Evolutionary conservation across 2,888 invertebrate genomes (phyloP).

Genomic region (Rotaria macrura): DNA sequence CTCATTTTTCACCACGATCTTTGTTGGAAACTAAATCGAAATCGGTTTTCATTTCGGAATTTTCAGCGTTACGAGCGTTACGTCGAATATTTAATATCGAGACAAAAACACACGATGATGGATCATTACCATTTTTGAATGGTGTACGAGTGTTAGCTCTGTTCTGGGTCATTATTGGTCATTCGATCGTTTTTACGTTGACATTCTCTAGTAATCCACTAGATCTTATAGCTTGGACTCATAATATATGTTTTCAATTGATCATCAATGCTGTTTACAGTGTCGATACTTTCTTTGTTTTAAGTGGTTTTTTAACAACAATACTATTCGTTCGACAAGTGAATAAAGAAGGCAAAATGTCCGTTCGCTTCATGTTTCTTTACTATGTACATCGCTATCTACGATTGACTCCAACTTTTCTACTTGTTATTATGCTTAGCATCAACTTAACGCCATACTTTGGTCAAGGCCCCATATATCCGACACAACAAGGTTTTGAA

Average conservation of each 20-base stretch:
- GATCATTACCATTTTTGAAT: too few relatives aligned
- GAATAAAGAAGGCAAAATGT: neutral
- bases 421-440: conserved; percentile 9
- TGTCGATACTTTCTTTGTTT: conserved; percentile 25
- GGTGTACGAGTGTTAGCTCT: too few relatives aligned
- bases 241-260: neutral
- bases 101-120: too few relatives aligned
- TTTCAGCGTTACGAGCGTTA: too few relatives aligned
- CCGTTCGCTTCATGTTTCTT: too few relatives aligned
- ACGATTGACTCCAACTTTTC: conserved; percentile 22
- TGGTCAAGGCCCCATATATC: conserved; percentile 22
- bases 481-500: neutral
- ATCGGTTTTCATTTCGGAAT: too few relatives aligned
- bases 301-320: conserved; percentile 25
- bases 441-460: conserved; percentile 7
- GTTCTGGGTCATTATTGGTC: too few relatives aligned
- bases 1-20: too few relatives aligned
- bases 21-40: too few relatives aligned
- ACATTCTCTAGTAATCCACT: neutral
- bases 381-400: neutral
- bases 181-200: too few relatives aligned
- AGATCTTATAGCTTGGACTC: neutral
- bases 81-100: too few relatives aligned
- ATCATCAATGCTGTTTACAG: conserved; percentile 22
- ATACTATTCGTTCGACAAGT: neutral